Base-by-base conservation (phyloP, 1,140 invertebrate genomes). In the Drosophila ananassae region DNA sequence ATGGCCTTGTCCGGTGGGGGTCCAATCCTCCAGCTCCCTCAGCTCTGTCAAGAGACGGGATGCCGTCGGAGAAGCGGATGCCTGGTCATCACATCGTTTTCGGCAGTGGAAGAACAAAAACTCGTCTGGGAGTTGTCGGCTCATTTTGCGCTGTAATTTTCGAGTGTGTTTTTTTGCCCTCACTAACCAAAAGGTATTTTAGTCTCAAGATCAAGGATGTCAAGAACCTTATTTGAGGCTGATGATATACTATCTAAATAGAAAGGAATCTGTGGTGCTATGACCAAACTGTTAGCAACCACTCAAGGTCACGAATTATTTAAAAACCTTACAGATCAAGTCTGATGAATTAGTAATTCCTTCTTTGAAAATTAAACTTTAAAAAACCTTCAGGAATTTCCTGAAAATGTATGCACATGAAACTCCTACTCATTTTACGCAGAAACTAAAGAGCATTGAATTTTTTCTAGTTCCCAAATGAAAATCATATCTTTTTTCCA, bases 101-200 rank as follows among this genome's bases (percentile, higher is more conserved):
- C 46, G 30, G 22, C 58, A 51, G 68, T 57, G 71, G 53, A 74
- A 74, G 72, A 74, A 74, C 72, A 74, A 64, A 73, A 73, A 63
- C 68, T 52, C n/a, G 57, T 62, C 71, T 73, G 71, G 34, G 46
- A 64, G 61, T 39, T 21, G 44, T n/a, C 34, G 21, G 34, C 51
- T 55, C 17, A 13, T 71, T 46, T 54, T 48, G 41, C 32, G 25
- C 21, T 51, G 63, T 67, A 67, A 63, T 67, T 67, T 67, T 67
- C 46, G 58, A 30, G 32, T 51, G 56, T 51, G 32, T 63, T 10
- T 24, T 32, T 34, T 63, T 41, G 57, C 58, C 59, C 44, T 67
- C 58, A 34, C 56, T 44, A 10, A 8, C 25, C 28, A 5, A 13
- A 32, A 21, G 17, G 62, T 59, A 12, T 48, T 17, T 24, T 9